Conservation (phyloP, 2,888 invertebrate species). For the Nemotelus nigrinus region DNA sequence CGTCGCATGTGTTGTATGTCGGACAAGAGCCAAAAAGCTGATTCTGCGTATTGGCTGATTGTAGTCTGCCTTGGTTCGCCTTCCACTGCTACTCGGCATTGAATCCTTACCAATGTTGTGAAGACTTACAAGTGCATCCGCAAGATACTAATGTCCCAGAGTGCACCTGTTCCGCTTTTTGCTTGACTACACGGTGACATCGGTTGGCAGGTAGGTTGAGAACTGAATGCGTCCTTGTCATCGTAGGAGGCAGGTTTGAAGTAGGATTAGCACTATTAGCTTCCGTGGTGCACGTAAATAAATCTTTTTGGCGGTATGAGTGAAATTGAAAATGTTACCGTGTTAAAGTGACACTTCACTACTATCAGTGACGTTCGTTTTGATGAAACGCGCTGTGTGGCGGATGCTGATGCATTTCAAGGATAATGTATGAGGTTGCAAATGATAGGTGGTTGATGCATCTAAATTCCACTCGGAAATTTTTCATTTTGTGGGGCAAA, state of each 20-base stretch:
- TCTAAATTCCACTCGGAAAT: too few species aligned
- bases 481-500: too few species aligned
- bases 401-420: too few species aligned
- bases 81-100: constrained; percentile 3
- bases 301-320: constrained; percentile 23
- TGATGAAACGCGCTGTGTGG: too few species aligned
- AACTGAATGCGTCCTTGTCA: not conserved
- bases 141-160: not conserved
- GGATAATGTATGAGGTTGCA: too few species aligned
- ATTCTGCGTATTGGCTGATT: constrained; percentile 13
- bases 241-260: not conserved
- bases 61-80: not conserved
- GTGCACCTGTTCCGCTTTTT: constrained; percentile 16
- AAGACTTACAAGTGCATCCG: constrained; percentile 38
- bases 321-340: constrained; percentile 42
- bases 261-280: constrained; percentile 42
- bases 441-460: too few species aligned
- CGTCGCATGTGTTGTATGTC: not conserved
- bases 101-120: not conserved
- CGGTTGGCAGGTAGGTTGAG: not conserved
- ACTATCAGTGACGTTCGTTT: too few species aligned
- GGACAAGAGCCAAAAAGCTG: not conserved
- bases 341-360: constrained; percentile 39
- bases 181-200: not conserved
- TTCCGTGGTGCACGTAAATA: constrained; percentile 43